Conservation (phyloP, 1,140 invertebrate species). For the Phthorimaea operculella region DNA sequence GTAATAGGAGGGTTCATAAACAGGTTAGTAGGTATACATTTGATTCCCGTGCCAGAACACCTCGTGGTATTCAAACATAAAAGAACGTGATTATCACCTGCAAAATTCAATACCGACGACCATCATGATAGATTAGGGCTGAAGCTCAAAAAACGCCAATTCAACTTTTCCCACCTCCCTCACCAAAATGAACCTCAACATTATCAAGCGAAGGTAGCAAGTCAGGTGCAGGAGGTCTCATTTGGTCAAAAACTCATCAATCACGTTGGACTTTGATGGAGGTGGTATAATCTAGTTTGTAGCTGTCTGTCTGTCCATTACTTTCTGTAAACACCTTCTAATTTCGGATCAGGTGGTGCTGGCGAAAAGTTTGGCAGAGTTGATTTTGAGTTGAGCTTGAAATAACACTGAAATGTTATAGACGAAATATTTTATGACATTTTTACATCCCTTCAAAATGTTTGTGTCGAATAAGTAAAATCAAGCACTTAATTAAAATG, state of each 20-base stretch:
- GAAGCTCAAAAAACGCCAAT: background rate
- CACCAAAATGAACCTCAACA: background rate
- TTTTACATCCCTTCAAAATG: too few relatives aligned
- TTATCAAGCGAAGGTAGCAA: background rate
- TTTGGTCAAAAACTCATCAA: constrained; percentile 49
- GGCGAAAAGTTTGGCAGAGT: too few relatives aligned
- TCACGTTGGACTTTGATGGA: constrained; percentile 58
- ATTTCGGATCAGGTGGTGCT: constrained; percentile 46
- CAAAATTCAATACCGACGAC: background rate
- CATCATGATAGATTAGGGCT: background rate
- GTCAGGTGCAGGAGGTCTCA: constrained; percentile 23
- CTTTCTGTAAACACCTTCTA: constrained; percentile 42
- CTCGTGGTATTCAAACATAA: too few relatives aligned
- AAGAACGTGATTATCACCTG: too few relatives aligned
- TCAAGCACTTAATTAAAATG: too few relatives aligned
- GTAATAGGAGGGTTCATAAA: too few relatives aligned
- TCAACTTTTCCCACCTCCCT: background rate
- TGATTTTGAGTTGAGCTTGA: too few relatives aligned
- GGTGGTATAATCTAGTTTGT: constrained; percentile 60
- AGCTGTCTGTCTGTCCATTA: constrained; percentile 38
- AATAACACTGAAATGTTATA: too few relatives aligned
- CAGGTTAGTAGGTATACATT: too few relatives aligned
- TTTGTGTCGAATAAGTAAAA: too few relatives aligned
- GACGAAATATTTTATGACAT: too few relatives aligned
- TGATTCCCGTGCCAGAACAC: too few relatives aligned